A percentile compares a stretch with the other conserved stretches of the same genome.
Evolutionary conservation across 2,888 invertebrate species (phyloP).

Genomic region (Andrena camellia): DNA sequence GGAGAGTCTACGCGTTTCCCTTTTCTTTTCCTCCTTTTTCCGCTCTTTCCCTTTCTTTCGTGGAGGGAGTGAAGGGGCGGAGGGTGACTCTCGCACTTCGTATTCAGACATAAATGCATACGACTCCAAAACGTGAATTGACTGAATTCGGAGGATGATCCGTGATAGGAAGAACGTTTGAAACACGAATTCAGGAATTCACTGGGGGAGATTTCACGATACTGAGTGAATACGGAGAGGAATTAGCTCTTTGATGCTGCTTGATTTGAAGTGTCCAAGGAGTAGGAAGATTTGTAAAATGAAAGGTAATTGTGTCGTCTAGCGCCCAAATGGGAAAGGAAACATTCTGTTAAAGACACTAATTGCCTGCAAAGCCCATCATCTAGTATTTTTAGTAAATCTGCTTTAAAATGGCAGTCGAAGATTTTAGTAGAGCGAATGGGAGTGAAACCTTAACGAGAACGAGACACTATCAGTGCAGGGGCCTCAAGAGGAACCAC

Average conservation of each 20-base stretch:
- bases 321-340: too few relatives aligned
- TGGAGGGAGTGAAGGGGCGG: not conserved
- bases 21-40: slow-evolving; percentile 42
- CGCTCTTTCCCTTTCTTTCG: slow-evolving; percentile 18
- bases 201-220: too few relatives aligned
- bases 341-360: not conserved
- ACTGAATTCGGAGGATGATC: slow-evolving; percentile 26
- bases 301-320: too few relatives aligned
- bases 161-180: not conserved
- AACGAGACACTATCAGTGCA: not conserved
- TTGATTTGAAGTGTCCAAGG: too few relatives aligned
- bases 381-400: not conserved
- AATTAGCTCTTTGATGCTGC: too few relatives aligned
- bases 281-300: too few relatives aligned
- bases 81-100: slow-evolving; percentile 51
- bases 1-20: slow-evolving; percentile 71
- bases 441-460: not conserved
- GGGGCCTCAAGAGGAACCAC: not conserved
- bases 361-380: not conserved
- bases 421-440: not conserved
- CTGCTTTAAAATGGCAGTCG: not conserved
- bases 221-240: too few relatives aligned
- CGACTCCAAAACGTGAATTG: slow-evolving; percentile 43
- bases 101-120: slow-evolving; percentile 59
- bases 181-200: slow-evolving; percentile 7